Conservation (phyloP, 2,888 invertebrate genomes). For the Mechanitis mazaeus region DNA sequence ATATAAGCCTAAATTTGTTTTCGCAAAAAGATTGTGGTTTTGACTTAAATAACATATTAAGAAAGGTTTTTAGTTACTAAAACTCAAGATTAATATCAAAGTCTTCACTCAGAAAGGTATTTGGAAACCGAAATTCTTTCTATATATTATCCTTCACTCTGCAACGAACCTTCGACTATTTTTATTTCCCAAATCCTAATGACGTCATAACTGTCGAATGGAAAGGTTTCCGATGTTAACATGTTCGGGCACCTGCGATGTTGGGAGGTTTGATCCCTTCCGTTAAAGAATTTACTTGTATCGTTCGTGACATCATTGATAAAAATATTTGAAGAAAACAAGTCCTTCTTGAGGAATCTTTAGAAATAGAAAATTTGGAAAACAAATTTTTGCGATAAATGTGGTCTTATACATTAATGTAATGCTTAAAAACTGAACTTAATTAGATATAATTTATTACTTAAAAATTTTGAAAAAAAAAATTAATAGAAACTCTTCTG, state of each 20-base stretch:
- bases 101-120: not conserved
- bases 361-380: not conserved
- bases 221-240: constrained; percentile 34
- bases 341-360: constrained; percentile 6
- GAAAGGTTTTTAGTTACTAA: too few species aligned
- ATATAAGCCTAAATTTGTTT: too few species aligned
- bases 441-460: too few species aligned
- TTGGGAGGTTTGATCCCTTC: constrained; percentile 45
- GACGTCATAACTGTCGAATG: constrained; percentile 7
- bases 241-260: constrained; percentile 32
- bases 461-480: too few species aligned
- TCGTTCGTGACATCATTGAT: constrained; percentile 28
- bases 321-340: constrained; percentile 29
- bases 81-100: not conserved
- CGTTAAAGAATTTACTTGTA: constrained; percentile 47
- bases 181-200: constrained; percentile 7
- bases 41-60: too few species aligned
- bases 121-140: not conserved
- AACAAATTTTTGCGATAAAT: too few species aligned
- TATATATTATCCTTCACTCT: not conserved
- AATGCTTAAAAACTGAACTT: too few species aligned
- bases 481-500: too few species aligned
- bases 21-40: too few species aligned
- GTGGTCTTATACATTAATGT: too few species aligned
- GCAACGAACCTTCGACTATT: not conserved